Evolutionary conservation across 2,888 invertebrate genomes (phyloP), one percentile per base, ranked within the genome.

Genomic region (Cotesia congregata): DNA sequence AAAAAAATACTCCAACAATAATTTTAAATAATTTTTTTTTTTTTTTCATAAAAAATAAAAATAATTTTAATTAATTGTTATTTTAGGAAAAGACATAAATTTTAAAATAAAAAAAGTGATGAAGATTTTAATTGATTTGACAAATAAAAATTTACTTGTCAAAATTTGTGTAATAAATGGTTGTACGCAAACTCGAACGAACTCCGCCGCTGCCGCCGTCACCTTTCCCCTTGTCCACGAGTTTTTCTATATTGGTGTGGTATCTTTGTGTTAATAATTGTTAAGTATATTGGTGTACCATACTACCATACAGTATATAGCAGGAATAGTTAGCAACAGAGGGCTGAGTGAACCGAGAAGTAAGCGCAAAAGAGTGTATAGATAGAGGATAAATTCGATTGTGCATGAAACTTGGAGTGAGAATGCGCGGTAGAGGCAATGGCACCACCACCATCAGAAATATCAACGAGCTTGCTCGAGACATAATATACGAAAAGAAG

Each of bases 401-500:
- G n/a, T 67, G 64, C 65, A 39, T 41, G 65, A 73, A 50, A 38
- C 38, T n/a, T 12, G 7, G 50, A 50, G 59, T 20, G 70, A 70
- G 64, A 67, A 65, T 73, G 59, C 65, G 67, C 72, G 72, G 65
- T 50, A 64, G 72, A 64, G 64, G 62, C 41, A 64, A 15, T 9
- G 30, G 30, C 30, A 30, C 50, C 7, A 50, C 50, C 50, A 50
- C 30, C 30, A 30, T 30, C 30, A 30, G 3, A 30, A 30, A 30
- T 30, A 30, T 30, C 30, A 12, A 4, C 12, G 9, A 50, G 12
- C 50, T 50, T 50, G 50, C 50, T 50, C 50, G 30, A 30, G 30
- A 30, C 30, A 30, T 50, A 50, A 12, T 12, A 50, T 1, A 50
- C 12, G 50, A 50, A 67, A 67, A 67, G 30, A 6, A 38, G 12